These are phyloP conservation scores for Drosophila kurseongensis DNA, from an alignment of 1,140 invertebrate genomes.

Conservation along the genomic window DNA sequence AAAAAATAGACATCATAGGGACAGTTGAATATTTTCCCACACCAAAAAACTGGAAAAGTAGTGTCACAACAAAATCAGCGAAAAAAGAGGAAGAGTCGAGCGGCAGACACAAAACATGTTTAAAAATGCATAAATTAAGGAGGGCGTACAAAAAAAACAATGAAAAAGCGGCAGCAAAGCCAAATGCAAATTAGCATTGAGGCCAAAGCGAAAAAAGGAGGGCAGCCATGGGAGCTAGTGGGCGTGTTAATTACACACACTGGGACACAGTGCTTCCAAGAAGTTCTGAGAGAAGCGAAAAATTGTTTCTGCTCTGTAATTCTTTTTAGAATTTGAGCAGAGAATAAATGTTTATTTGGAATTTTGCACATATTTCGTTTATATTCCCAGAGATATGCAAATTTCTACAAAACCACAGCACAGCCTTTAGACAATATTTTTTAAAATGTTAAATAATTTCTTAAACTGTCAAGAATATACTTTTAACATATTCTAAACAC, in stretches of 20 bases:
- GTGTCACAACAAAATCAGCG: constrained; percentile 45
- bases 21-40: constrained; percentile 65
- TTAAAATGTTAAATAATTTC: no score
- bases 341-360: no score
- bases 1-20: constrained; percentile 1
- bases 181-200: constrained; percentile 65
- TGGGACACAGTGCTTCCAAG: constrained; percentile 22
- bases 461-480: no score
- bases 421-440: no score
- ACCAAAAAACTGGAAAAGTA: constrained; percentile 40
- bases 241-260: constrained; percentile 56
- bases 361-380: no score
- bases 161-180: constrained; percentile 43
- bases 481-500: no score
- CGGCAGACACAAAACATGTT: constrained; percentile 67
- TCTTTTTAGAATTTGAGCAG: no score
- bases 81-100: constrained; percentile 18
- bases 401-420: no score
- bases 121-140: constrained; percentile 77
- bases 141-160: constrained; percentile 20
- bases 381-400: no score
- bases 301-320: neutral
- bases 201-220: constrained; percentile 35
- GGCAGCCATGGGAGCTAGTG: constrained; percentile 42
- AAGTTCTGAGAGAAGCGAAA: constrained; percentile 1